Conservation (phyloP, 2,888 invertebrate genomes). For the Hydraecia micacea region DNA sequence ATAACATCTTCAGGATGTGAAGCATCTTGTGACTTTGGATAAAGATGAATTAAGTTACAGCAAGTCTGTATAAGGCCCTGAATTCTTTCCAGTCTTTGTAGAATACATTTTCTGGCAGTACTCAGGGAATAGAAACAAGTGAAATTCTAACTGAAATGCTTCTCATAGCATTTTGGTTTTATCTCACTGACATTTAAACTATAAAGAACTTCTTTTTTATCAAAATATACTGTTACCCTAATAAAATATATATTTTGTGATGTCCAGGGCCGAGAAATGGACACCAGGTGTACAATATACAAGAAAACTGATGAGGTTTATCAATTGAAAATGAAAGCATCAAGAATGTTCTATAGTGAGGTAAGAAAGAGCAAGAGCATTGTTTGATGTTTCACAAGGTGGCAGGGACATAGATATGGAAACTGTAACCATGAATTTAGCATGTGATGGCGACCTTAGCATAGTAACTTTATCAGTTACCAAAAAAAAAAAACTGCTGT, state of each 20-base stretch:
- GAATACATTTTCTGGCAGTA: conserved; percentile 76
- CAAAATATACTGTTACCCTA: neutral
- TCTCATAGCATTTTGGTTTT: conserved; percentile 72
- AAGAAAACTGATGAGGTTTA: conserved; percentile 99
- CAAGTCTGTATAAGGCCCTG: conserved; percentile 68
- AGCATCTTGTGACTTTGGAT: neutral
- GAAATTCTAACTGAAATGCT: conserved; percentile 73
- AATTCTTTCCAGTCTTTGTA: conserved; percentile 79
- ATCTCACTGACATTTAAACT: conserved; percentile 72
- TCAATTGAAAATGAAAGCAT: conserved; percentile 99
- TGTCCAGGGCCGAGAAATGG: conserved; percentile 95
- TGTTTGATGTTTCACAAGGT: neutral
- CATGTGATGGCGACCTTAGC: no score
- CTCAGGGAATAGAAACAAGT: conserved; percentile 78
- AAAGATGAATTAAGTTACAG: neutral
- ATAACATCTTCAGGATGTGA: neutral
- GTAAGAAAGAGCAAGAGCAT: conserved; percentile 79
- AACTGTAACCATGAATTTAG: no score
- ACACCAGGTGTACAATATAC: conserved; percentile 98
- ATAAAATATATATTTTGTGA: conserved; percentile 17
- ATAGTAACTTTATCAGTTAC: no score
- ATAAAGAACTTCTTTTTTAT: neutral
- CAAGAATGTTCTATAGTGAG: conserved; percentile 97
- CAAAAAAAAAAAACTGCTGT: no score
- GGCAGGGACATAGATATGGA: neutral